Evolutionary conservation across 2,797 vertebrate genomes (phyloP).

Genomic region (Kryptolebias ocellatus): DNA sequence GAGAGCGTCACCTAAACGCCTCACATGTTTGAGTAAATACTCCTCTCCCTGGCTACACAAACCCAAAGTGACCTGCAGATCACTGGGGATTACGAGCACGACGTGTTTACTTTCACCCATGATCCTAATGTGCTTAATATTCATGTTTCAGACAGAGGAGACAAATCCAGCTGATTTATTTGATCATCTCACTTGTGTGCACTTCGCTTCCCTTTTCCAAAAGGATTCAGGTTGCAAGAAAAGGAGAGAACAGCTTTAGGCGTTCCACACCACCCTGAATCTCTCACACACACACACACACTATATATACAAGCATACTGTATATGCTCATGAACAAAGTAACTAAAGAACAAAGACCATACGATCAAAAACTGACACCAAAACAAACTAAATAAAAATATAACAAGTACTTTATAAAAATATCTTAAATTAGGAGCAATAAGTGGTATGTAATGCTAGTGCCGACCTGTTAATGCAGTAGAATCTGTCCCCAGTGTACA

Average conservation of each 20-base stretch:
- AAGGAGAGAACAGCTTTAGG: conserved; percentile 67
- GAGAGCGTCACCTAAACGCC: conserved; percentile 60
- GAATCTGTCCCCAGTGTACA: no score
- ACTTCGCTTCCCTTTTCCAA: conserved; percentile 76
- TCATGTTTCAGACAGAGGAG: conserved; percentile 65
- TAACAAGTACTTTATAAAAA: no score
- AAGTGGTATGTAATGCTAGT: no score
- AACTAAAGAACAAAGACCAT: no score
- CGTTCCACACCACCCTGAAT: conserved; percentile 26
- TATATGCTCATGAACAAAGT: no score
- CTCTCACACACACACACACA: conserved; percentile 39
- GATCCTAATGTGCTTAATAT: conserved; percentile 77
- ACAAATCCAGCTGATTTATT: conserved; percentile 75
- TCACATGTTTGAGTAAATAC: conserved; percentile 40
- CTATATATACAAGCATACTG: not conserved
- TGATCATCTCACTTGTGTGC: conserved; percentile 81
- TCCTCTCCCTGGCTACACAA: conserved; percentile 45
- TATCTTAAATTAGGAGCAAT: no score
- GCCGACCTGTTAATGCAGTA: no score
- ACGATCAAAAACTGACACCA: no score
- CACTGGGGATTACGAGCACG: conserved; percentile 55
- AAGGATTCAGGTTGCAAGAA: conserved; percentile 77
- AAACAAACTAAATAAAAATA: no score
- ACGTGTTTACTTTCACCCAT: conserved; percentile 47
- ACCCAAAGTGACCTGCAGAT: conserved; percentile 65